Base-by-base conservation (phyloP, 2,888 invertebrate species). In the Tryphoninae sp. region DNA sequence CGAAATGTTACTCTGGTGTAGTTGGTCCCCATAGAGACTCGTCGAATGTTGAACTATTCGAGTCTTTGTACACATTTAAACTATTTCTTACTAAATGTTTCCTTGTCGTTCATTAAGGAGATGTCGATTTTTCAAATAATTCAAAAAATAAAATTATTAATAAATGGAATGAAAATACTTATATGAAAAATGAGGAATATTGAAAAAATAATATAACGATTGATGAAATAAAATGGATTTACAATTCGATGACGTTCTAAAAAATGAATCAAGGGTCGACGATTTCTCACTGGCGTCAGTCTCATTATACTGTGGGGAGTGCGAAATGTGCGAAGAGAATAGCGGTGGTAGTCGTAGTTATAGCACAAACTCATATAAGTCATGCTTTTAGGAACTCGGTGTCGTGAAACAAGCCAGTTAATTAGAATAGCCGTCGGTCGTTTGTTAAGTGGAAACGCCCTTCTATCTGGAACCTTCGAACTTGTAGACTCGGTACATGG, bases 401-500 rank as follows among this genome's bases (percentile, higher is more conserved):
- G 23, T 49, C 55, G 67, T 49, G 33, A 45, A 22, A 71, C 64
- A 59, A 65, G 74, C 51, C 62, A 74, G 74, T 78, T 71, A 71
- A 78, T 71, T 71, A 53, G 65, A 64, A 45, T 45, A 45, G 45
- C 65, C 45, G 53, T 74, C 64, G 74, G 59, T 26, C 62, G 65
- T 75, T 78, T 33, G 62, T 78, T 26, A 75, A 58, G 19, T 26
- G 33, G 33, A n/a, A 19, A 67, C 49, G 64, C 62, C 58, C 72
- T 72, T 74, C 53, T 76, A 72, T 76, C 76, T 81, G 11, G 78
- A 74, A 2, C 83, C 80, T 55, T 84, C 80, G 67, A 90, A 90
- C 55, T 86, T 88, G 82, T 90, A 90, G 49, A 90, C 88, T 40
- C 90, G 89, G 77, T 90, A 90, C 87, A 89, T 86, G 2, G 90